phyloP scores from a whole-genome alignment of 2,113 vertebrate species.

The Gobio gobio region DNA sequence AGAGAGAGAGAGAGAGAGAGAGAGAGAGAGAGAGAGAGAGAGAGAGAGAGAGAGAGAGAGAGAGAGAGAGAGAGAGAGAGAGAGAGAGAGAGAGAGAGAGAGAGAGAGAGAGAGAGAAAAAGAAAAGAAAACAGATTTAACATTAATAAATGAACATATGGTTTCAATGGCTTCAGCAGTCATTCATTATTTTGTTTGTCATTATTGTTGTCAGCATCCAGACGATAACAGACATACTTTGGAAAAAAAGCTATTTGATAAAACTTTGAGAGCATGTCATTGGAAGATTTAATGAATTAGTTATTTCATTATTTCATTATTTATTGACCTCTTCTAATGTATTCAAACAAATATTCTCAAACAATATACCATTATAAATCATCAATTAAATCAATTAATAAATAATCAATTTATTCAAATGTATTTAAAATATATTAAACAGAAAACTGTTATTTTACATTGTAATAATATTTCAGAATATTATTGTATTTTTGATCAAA shows the following conservation, averaged over 20 bases:
- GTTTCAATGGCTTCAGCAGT: neutral
- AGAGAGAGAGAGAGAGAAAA: too few species aligned
- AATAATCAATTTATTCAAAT: too few species aligned
- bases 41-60: too few species aligned
- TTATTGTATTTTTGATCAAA: neutral
- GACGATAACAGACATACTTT: neutral
- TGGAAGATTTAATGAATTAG: neutral
- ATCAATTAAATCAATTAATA: too few species aligned
- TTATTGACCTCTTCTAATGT: too few species aligned
- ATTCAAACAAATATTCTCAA: too few species aligned
- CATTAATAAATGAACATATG: neutral
- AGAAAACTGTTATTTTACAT: neutral
- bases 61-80: too few species aligned
- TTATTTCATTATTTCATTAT: too few species aligned
- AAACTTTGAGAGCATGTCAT: neutral
- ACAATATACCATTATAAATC: too few species aligned
- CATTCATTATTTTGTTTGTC: neutral
- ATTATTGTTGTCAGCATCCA: neutral
- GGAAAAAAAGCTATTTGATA: neutral
- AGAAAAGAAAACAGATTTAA: neutral
- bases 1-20: conserved; percentile 38
- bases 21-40: too few species aligned
- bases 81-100: too few species aligned
- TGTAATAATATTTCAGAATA: neutral
- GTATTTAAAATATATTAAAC: neutral